Evolutionary conservation across 2,797 vertebrate species (phyloP), one percentile per base, ranked within the genome.

Genomic region (Octomys mimax): DNA sequence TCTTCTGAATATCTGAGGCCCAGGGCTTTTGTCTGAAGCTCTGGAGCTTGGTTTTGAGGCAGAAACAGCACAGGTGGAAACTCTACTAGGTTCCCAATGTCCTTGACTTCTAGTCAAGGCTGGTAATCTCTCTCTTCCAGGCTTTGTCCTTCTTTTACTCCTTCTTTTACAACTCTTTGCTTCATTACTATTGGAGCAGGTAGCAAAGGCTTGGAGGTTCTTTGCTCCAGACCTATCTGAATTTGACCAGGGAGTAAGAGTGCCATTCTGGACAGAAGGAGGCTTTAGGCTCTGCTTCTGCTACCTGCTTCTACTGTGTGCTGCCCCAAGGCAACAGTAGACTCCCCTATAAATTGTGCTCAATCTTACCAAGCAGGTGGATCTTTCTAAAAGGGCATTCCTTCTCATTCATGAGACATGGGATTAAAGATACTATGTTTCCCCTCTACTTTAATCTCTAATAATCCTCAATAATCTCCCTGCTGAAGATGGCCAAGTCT

Each of bases 401-500:
- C 52, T 85, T 90, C 57, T 96, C 61, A 90, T 33, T 94, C 62
- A 78, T 94, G 91, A 95, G 87, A 85, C 77, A 26, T 8, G 12
- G 61, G 68, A 96, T 96, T 93, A 96, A 92, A 97, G 81, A 75
- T 68, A 79, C 57, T 66, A 64, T 54, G 64, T 93, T 91, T 82
- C 59, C 54, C 54, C 59, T 93, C 93, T 77, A 62, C 87, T 77
- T 87, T 96, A 91, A 95, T 95, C 96, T 89, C 86, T 59, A 42
- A 57, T 89, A 92, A 97, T 94, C 87, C 94, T 68, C n/a, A 82
- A 96, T 97, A 95, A 97, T 96, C 93, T 94, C 73, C 21, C 22
- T 13, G 42, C 68, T 95, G 88, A 93, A 92, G 78, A 94, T n/a
- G 52, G 84, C 73, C 80, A 57, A 36, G 16, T 93, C 87, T 33